These are phyloP conservation scores for Gymnopithys bicolor DNA, from an alignment of 2,797 vertebrate species.

Conservation along the genomic window DNA sequence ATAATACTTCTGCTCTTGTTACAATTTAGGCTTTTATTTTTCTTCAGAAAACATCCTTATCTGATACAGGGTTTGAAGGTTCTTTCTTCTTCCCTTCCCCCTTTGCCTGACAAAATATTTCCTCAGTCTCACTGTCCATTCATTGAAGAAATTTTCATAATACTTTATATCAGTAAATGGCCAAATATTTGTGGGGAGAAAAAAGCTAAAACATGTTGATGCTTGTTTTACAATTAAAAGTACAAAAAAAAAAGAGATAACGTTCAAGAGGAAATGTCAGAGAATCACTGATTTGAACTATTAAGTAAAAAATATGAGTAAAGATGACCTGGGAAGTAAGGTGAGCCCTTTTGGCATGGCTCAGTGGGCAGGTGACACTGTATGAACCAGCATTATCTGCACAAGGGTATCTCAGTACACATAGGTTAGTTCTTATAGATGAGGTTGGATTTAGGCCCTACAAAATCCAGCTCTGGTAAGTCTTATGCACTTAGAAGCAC, in stretches of 20 bases:
- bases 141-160: constrained; percentile 44
- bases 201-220: constrained; percentile 38
- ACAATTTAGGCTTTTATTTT: constrained; percentile 38
- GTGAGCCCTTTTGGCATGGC: background rate
- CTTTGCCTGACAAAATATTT: constrained; percentile 40
- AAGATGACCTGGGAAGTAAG: background rate
- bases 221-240: constrained; percentile 57
- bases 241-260: constrained; percentile 19
- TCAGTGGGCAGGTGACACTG: background rate
- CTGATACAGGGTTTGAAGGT: constrained; percentile 58
- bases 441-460: background rate
- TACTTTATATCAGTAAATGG: constrained; percentile 27
- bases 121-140: background rate
- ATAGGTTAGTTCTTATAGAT: background rate
- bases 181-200: constrained; percentile 25
- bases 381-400: background rate
- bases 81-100: constrained; percentile 17
- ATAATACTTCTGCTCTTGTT: constrained; percentile 56
- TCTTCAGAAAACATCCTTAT: constrained; percentile 62
- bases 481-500: background rate
- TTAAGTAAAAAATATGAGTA: background rate
- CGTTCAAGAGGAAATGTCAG: constrained; percentile 56
- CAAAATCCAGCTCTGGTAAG: background rate
- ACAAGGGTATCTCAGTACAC: background rate
- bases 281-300: constrained; percentile 31